phyloP scores from a whole-genome alignment of 1,140 invertebrate genomes.

The Stegodyphus mimosarum region DNA sequence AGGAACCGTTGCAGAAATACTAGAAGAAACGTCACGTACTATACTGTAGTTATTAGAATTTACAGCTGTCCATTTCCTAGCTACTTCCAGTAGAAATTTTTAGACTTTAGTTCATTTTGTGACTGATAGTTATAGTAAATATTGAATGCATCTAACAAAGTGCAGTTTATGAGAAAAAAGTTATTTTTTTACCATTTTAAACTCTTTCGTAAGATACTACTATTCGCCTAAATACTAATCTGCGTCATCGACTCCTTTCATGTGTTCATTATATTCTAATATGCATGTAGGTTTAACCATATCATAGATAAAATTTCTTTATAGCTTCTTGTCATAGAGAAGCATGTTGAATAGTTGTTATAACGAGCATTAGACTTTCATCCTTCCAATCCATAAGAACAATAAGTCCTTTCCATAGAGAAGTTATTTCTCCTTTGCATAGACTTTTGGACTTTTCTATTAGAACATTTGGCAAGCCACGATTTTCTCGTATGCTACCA shows the following conservation, averaged over 20 bases:
- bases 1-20: not conserved
- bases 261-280: not conserved
- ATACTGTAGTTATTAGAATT: not conserved
- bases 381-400: not conserved
- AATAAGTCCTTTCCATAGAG: not conserved
- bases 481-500: conserved; percentile 5
- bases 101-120: not conserved
- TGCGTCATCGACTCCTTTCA: not conserved
- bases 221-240: conserved; percentile 1
- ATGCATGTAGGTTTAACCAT: not conserved
- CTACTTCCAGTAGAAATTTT: conserved; percentile 26
- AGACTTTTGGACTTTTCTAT: not conserved
- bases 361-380: not conserved
- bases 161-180: conserved; percentile 4
- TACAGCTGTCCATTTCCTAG: not conserved
- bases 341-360: not conserved
- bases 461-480: not conserved
- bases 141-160: not conserved
- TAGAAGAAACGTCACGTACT: not conserved
- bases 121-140: not conserved
- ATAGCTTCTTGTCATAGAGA: not conserved
- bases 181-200: not conserved
- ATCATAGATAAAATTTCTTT: not conserved
- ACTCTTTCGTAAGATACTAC: not conserved
- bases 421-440: not conserved